Percentiles rank a stretch among this genome's conserved stretches.
These are phyloP conservation scores for Colletes latitarsis DNA, from an alignment of 1,140 invertebrate genomes.

Conservation along the genomic window DNA sequence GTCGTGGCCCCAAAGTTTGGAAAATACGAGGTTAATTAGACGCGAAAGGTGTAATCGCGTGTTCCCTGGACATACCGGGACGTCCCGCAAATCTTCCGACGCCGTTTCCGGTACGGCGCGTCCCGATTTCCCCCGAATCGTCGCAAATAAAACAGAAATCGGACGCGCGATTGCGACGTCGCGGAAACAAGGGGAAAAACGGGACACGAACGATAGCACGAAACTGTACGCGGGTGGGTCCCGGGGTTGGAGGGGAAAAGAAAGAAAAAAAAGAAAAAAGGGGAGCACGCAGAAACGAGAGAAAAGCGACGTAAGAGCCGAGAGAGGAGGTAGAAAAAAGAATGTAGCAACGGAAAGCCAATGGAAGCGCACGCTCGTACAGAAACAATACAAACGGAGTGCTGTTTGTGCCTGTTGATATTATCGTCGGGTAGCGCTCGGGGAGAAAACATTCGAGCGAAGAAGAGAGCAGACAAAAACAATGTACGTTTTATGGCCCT, in stretches of 20 bases:
- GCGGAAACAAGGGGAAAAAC: background rate
- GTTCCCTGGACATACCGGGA: background rate
- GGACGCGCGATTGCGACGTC: background rate
- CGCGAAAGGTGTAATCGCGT: background rate
- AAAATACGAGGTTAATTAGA: no score
- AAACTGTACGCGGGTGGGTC: no score
- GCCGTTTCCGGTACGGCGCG: background rate
- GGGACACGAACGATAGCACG: background rate
- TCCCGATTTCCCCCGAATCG: background rate
- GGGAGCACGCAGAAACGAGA: background rate
- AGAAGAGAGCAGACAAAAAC: no score
- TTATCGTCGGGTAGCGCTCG: slow-evolving; percentile 5
- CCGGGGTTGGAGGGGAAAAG: no score
- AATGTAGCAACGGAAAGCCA: background rate
- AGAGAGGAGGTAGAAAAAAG: no score
- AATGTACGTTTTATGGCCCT: no score
- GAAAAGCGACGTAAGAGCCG: background rate
- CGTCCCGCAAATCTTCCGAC: background rate
- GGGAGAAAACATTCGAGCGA: background rate
- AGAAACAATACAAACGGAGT: slow-evolving; percentile 10
- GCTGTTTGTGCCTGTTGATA: slow-evolving; percentile 33
- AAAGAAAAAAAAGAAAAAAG: background rate
- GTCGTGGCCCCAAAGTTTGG: no score
- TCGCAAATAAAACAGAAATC: background rate
- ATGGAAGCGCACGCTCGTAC: slow-evolving; percentile 1